Percentiles rank a stretch among this genome's conserved stretches.
phyloP scores from a whole-genome alignment of 2,113 vertebrate genomes.

The Calidris pugnax region DNA sequence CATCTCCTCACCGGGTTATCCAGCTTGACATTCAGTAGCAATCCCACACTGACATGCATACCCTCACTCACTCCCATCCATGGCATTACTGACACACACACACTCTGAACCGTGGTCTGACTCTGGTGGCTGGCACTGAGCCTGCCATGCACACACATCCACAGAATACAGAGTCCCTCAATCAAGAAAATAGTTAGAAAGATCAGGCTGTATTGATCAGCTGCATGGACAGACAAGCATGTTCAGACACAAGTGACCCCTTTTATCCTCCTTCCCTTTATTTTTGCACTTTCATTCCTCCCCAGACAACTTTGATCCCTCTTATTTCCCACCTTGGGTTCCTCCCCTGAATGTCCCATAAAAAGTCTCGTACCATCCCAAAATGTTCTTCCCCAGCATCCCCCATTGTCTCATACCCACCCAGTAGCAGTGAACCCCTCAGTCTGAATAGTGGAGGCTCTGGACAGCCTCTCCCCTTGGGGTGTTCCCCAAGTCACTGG shows the following conservation, averaged over 20 bases:
- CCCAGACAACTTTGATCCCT: not conserved
- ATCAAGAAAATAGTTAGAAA: not conserved
- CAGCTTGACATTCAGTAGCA: not conserved
- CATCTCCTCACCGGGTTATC: not conserved
- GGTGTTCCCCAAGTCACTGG: not conserved
- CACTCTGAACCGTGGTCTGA: not conserved
- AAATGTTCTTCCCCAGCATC: not conserved
- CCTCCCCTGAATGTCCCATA: not conserved
- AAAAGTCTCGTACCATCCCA: not conserved
- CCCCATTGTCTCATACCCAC: not conserved
- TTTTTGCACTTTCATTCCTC: not conserved
- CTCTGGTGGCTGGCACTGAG: not conserved
- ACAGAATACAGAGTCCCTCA: not conserved
- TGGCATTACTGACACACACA: not conserved
- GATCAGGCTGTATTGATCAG: not conserved
- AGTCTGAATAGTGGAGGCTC: not conserved
- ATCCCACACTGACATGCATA: not conserved
- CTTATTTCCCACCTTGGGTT: not conserved
- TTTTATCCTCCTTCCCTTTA: not conserved
- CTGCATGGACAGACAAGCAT: not conserved
- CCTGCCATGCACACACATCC: rapidly evolving
- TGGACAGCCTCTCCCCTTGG: not conserved
- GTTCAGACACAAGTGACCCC: rapidly evolving
- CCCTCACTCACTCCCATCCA: not conserved
- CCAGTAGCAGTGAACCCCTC: not conserved